Evolutionary conservation across 2,113 vertebrate species (phyloP).

Genomic region (Osmerus mordax): DNA sequence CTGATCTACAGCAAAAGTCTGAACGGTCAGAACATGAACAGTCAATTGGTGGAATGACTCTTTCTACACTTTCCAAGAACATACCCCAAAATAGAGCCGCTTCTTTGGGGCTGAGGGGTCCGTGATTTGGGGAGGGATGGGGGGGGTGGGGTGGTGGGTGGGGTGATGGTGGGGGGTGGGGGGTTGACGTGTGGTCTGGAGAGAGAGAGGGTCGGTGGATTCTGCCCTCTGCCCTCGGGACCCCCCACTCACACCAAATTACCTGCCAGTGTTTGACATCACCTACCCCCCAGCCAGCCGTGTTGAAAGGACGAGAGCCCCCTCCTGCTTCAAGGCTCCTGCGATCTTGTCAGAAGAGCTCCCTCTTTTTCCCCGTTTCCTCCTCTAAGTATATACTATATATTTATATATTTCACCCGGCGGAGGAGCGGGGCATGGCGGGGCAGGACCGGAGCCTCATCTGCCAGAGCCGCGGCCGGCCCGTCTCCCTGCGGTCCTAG

Average conservation of each 20-base stretch:
- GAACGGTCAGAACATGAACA: too few species aligned
- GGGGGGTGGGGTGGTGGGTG: not conserved
- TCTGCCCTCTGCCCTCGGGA: not conserved
- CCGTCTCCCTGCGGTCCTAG: conserved; percentile 1
- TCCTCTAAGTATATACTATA: not conserved
- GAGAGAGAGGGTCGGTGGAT: not conserved
- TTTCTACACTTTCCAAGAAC: not conserved
- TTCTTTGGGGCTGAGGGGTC: not conserved
- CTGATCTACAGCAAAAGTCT: too few species aligned
- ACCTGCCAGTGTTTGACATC: conserved; percentile 10
- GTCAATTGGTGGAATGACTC: not conserved
- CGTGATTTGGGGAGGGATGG: not conserved
- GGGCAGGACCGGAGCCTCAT: not conserved
- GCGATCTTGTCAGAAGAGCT: not conserved
- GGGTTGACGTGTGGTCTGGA: not conserved
- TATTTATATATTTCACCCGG: not conserved
- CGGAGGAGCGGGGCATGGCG: not conserved
- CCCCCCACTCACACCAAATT: not conserved
- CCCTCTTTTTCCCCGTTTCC: not conserved
- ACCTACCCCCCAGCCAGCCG: not conserved
- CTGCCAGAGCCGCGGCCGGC: not conserved
- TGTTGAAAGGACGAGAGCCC: not conserved
- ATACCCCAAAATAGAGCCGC: not conserved
- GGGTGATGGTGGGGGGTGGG: not conserved
- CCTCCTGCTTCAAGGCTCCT: not conserved